phyloP scores from a whole-genome alignment of 2,113 vertebrate species.

The Myotis brandtii region DNA sequence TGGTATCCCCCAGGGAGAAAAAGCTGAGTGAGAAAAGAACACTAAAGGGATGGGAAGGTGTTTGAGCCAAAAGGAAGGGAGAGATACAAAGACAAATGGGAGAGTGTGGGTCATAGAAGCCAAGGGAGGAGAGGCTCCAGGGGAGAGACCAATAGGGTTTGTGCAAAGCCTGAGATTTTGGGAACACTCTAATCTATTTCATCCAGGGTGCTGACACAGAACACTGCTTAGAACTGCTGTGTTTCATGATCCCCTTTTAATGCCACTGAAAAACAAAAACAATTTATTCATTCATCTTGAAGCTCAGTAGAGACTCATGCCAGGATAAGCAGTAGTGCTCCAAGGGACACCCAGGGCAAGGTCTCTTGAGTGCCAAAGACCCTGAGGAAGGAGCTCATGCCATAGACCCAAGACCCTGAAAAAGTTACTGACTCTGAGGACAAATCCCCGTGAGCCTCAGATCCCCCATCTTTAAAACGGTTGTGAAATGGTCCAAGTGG shows the following conservation, averaged over 20 bases:
- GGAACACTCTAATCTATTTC: neutral
- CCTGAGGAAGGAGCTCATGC: neutral
- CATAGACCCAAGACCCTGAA: neutral
- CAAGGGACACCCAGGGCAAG: neutral
- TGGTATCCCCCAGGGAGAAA: neutral
- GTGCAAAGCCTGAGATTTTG: neutral
- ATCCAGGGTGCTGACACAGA: neutral
- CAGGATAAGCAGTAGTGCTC: neutral
- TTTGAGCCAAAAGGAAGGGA: neutral
- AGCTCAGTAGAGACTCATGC: neutral
- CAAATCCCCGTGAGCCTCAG: neutral
- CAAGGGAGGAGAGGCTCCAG: neutral
- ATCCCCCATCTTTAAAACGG: neutral
- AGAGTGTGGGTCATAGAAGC: neutral
- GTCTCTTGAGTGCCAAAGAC: neutral
- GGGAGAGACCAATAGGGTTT: neutral
- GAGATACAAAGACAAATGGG: neutral
- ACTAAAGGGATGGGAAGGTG: neutral
- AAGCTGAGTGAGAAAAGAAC: neutral
- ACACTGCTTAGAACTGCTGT: neutral
- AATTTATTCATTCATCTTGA: neutral
- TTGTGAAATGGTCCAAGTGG: neutral
- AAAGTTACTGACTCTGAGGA: neutral
- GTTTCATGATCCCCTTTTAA: neutral
- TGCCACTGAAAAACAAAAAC: neutral